phyloP scores from a whole-genome alignment of 2,113 vertebrate species.

The Acrocephalus kingi region DNA sequence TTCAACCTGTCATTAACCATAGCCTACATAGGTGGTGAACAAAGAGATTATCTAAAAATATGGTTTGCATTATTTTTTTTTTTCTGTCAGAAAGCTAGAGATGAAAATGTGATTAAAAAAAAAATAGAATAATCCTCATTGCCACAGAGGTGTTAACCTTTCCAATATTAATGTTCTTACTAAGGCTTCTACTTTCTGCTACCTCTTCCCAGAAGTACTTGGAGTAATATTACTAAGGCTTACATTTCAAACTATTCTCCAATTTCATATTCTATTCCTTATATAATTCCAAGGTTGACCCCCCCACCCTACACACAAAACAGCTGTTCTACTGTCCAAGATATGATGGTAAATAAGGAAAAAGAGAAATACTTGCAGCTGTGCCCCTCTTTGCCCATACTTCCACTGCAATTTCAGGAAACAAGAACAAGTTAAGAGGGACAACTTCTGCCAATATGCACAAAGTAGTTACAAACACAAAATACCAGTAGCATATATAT shows the following conservation, averaged over 20 bases:
- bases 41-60: not conserved
- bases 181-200: not conserved
- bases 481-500: not conserved
- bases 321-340: not conserved
- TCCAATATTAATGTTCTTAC: not conserved
- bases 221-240: not conserved
- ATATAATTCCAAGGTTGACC: not conserved
- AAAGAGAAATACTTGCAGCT: not conserved
- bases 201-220: not conserved
- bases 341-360: not conserved
- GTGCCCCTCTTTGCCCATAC: not conserved
- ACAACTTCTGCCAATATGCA: not conserved
- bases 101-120: not conserved
- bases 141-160: not conserved
- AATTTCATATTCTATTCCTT: not conserved
- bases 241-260: not conserved
- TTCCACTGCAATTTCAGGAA: not conserved
- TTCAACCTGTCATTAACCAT: not conserved
- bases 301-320: not conserved
- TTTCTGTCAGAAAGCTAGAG: not conserved
- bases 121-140: not conserved
- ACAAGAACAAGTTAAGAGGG: not conserved
- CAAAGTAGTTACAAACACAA: not conserved
- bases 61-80: not conserved
- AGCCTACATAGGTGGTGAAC: not conserved